Evolutionary conservation across 2,888 invertebrate genomes (phyloP).

Genomic region (Darwinula stevensoni): DNA sequence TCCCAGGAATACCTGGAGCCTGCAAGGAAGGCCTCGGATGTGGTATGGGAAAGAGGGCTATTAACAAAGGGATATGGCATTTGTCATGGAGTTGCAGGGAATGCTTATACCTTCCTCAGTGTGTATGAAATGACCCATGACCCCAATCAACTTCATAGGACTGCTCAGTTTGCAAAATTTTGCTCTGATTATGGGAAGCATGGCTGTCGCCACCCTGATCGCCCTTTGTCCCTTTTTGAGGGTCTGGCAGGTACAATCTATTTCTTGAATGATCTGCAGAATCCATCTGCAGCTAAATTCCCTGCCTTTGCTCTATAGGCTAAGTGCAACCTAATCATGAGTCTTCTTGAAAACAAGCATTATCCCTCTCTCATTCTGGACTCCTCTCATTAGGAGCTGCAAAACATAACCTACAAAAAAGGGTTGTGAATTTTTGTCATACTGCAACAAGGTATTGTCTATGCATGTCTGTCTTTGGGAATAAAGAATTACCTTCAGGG

Average conservation of each 20-base stretch:
- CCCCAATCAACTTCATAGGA: conserved; percentile 33
- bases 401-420: no score
- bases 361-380: no score
- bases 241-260: conserved; percentile 47
- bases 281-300: conserved; percentile 33
- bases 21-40: conserved; percentile 37
- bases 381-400: no score
- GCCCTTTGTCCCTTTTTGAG: conserved; percentile 55
- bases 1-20: conserved; percentile 33
- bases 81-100: conserved; percentile 65
- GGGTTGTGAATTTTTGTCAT: no score
- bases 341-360: no score
- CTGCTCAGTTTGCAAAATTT: conserved; percentile 50
- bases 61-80: conserved; percentile 54
- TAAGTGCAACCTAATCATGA: no score
- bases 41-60: conserved; percentile 50
- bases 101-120: conserved; percentile 49
- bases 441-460: no score
- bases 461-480: no score
- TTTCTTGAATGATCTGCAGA: conserved; percentile 33
- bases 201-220: conserved; percentile 30
- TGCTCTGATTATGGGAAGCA: conserved; percentile 37
- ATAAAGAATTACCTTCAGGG: no score
- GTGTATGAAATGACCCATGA: conserved; percentile 41
- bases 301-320: conserved; percentile 43